Evolutionary conservation across 2,113 vertebrate species (phyloP), one percentile per base, ranked within the genome.

Genomic region (Cyanistes caeruleus): DNA sequence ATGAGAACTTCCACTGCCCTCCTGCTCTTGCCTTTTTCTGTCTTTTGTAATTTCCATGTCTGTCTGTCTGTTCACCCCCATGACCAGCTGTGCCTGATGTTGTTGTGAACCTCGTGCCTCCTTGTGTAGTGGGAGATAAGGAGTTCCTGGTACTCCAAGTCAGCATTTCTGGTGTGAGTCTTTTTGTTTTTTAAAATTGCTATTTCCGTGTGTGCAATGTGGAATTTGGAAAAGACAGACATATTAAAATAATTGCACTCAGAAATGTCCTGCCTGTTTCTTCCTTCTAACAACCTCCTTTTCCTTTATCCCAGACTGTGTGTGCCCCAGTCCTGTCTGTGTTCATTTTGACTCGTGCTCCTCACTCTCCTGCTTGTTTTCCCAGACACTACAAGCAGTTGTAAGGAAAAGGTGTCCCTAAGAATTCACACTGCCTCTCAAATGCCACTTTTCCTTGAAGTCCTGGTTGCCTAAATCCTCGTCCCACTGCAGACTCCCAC

Each of bases 171-270:
- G 35, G 51, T 89, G 86, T 94, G 35, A 74, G 78, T 79, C 25
- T 75, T 85, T 77, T 81, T 22, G 2, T 43, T 43, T 43, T 79
- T 81, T 22, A 2, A 14, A 31, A 20, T n/a, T 35, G 79, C n/a
- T 91, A 9, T 90, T 78, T 90, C 31, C 0, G 1, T 89, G 58
- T 75, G 88, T 87, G 80, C 77, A 69, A 23, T 69, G 90, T 94
- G 73, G 55, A 94, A 63, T 88, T 92, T 87, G 68, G 82, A 92
- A 84, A 92, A 65, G 69, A 84, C 31, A 53, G 83, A 82, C 62
- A 13, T 44, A 97, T 97, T 97, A 97, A 97, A 97, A 77, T 68
- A 84, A 81, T 82, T 81, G 80, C 73, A 58, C 69, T 95, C 49
- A 10, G 25, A 77, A 67, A 92, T 85, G 52, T 14, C 49, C 51